A percentile compares a stretch with the other conserved stretches of the same genome.
phyloP scores from a whole-genome alignment of 2,113 vertebrate genomes.

The Gasterosteus aculeatus region DNA sequence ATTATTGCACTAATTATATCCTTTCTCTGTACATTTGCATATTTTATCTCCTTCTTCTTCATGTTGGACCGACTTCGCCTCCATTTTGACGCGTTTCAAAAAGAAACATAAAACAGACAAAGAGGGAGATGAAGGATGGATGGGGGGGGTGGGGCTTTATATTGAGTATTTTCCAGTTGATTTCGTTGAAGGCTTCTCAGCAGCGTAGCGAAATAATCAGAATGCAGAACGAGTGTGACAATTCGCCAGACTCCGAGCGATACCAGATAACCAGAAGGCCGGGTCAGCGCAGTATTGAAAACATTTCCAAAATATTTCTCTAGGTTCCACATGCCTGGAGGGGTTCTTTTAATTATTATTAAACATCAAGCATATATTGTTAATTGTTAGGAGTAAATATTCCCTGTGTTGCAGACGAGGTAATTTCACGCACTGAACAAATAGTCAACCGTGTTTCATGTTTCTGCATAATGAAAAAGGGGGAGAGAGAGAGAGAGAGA shows the following conservation, averaged over 20 bases:
- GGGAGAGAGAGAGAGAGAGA: conserved; percentile 14
- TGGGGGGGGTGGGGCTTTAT: conserved; percentile 49
- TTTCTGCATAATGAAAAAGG: conserved; percentile 61
- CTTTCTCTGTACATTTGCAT: conserved; percentile 80
- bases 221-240: conserved; percentile 75
- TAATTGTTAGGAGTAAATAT: conserved; percentile 75
- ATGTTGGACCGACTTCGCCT: conserved; percentile 72
- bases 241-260: conserved; percentile 67
- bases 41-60: conserved; percentile 77
- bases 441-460: conserved; percentile 75
- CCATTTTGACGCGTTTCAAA: conserved; percentile 69
- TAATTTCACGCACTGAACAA: conserved; percentile 79
- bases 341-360: conserved; percentile 12
- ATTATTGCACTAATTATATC: conserved; percentile 80
- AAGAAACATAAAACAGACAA: conserved; percentile 58
- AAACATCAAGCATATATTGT: conserved; percentile 45
- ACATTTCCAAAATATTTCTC: conserved; percentile 73
- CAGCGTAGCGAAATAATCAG: conserved; percentile 77
- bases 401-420: conserved; percentile 70
- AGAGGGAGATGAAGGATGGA: conserved; percentile 38
- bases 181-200: conserved; percentile 78
- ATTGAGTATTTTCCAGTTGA: conserved; percentile 80
- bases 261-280: conserved; percentile 11
- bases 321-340: conserved; percentile 55
- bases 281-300: conserved; percentile 47